These are phyloP conservation scores for Orchestes rusci DNA, from an alignment of 2,888 invertebrate genomes.

Conservation along the genomic window DNA sequence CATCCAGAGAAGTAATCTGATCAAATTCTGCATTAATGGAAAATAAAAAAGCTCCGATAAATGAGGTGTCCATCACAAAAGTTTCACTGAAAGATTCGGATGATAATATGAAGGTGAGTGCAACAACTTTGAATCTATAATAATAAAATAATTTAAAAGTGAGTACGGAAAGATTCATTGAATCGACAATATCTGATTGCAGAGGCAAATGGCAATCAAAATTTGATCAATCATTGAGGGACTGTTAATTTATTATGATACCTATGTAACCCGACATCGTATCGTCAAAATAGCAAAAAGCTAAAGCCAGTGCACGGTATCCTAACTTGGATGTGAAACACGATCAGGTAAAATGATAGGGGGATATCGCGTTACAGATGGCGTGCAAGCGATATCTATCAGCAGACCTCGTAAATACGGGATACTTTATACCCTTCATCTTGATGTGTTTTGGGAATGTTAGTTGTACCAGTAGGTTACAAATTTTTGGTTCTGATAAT, in stretches of 20 bases:
- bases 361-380: constrained; percentile 42
- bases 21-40: constrained; percentile 32
- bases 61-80: constrained; percentile 29
- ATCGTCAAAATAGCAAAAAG: constrained; percentile 23
- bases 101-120: constrained; percentile 71
- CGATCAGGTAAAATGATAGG: constrained; percentile 36
- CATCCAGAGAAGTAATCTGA: constrained; percentile 3
- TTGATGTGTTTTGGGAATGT: constrained; percentile 28
- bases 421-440: constrained; percentile 34
- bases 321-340: constrained; percentile 37
- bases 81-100: constrained; percentile 61
- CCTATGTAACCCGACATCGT: constrained; percentile 18
- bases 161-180: too few relatives aligned
- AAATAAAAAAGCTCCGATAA: constrained; percentile 27
- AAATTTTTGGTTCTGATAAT: too few relatives aligned
- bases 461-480: too few relatives aligned
- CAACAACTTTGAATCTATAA: constrained; percentile 1
- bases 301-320: constrained; percentile 31
- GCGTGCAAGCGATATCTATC: constrained; percentile 44
- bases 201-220: neutral
- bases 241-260: constrained; percentile 16
- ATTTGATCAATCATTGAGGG: constrained; percentile 3
- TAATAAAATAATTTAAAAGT: neutral
- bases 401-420: constrained; percentile 34
- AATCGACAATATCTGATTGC: neutral